These are phyloP conservation scores for Trachelus stipa DNA, from an alignment of 2,888 invertebrate genomes.

Conservation along the genomic window DNA sequence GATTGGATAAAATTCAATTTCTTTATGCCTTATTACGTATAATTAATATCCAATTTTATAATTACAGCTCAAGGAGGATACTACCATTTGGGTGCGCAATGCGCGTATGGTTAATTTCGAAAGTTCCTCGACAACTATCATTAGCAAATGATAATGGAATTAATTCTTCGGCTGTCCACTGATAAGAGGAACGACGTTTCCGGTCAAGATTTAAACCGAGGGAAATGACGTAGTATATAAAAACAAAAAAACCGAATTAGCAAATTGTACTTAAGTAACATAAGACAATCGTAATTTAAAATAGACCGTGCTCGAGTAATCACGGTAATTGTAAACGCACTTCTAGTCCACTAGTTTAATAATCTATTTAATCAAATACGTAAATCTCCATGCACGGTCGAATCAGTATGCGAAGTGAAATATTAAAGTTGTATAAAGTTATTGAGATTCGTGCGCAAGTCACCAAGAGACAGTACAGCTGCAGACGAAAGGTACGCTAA, in stretches of 20 bases:
- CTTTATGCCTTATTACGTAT: no score
- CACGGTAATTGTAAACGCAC: conserved; percentile 22
- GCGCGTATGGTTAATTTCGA: conserved; percentile 46
- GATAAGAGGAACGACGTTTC: not conserved
- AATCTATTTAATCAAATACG: conserved; percentile 12
- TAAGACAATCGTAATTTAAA: no score
- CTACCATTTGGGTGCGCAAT: conserved; percentile 52
- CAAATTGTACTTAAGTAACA: no score
- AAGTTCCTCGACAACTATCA: conserved; percentile 13
- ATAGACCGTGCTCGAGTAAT: not conserved
- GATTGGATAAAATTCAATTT: no score
- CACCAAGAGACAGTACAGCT: no score
- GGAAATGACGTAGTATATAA: not conserved
- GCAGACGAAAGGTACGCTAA: no score
- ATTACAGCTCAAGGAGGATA: conserved; percentile 48
- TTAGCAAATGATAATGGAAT: not conserved
- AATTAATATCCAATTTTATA: no score
- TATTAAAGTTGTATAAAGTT: no score
- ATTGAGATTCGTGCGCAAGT: no score
- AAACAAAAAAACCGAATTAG: not conserved
- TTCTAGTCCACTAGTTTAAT: conserved; percentile 43
- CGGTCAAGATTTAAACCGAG: not conserved
- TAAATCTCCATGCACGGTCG: no score
- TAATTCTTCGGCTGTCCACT: no score
- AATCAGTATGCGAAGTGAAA: no score